Evolutionary conservation across 1,140 invertebrate genomes (phyloP), one percentile per base, ranked within the genome.

Genomic region (Matsumurasca onukii): DNA sequence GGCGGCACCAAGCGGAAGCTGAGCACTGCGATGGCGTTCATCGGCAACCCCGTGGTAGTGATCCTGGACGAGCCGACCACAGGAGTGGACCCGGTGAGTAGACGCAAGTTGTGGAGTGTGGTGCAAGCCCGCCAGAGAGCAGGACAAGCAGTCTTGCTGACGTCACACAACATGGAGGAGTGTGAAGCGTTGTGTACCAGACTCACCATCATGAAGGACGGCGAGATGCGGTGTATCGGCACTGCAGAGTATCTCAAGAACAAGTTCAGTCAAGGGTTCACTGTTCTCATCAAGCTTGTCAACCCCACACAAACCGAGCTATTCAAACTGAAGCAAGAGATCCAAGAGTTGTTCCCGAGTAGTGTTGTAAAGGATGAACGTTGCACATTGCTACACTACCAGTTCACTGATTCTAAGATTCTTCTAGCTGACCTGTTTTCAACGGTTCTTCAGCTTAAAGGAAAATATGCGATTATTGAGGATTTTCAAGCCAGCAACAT

Each of bases 1-100:
- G 94, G 94, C 1, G 95, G 94, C 17, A 97, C 94, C 0, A 89
- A 90, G 78, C 84, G 95, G 63, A 97, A 97, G 81, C 80, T 97
- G 52, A 91, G 91, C 70, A 95, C 94, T 74, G 92, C 92, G 27
- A 88, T 95, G 83, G 90, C 92, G 3, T 94, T 96, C 91, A 85
- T 95, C 51, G 92, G 92, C 3, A 84, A 75, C 59, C 92, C 93
- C 0, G 86, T 87, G 52, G 84, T 95, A 5, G 89, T 95, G 31
- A 82, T 98, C 12, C 66, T 29, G 71, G 72, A n/a, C n/a, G n/a
- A n/a, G n/a, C n/a, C n/a, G n/a, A n/a, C n/a, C n/a, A n/a, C n/a
- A n/a, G n/a, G n/a, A 20, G 73, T 75, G 71, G 73, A 75, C 65
- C 68, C 70, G 74, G 75, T 59, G 76, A 80, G 82, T 5, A 69